Percentiles rank a stretch among this genome's conserved stretches.
These are phyloP conservation scores for Achatina immaculata DNA, from an alignment of 1,140 invertebrate genomes.

Conservation along the genomic window DNA sequence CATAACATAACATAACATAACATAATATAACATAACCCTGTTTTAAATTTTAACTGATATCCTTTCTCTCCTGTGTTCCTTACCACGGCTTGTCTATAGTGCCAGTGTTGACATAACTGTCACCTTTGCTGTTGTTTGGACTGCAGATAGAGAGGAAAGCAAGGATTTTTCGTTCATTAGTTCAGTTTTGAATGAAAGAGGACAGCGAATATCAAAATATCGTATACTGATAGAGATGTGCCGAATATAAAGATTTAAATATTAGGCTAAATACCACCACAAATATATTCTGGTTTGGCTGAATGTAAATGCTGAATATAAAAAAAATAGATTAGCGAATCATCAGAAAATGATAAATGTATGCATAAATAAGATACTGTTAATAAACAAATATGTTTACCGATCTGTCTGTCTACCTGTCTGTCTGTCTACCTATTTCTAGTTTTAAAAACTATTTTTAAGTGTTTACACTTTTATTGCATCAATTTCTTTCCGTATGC, in stretches of 20 bases:
- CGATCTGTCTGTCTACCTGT: no score
- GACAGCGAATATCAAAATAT: background rate
- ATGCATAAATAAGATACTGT: no score
- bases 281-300: background rate
- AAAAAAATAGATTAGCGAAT: background rate
- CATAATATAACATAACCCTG: no score
- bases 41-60: no score
- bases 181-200: background rate
- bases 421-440: no score
- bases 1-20: no score
- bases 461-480: no score
- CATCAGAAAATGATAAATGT: no score
- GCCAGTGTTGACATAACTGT: background rate
- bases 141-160: background rate
- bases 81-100: constrained; percentile 29
- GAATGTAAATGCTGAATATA: background rate
- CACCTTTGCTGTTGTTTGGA: background rate
- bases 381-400: no score
- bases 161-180: background rate
- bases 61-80: background rate
- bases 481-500: no score
- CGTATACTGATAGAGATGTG: background rate
- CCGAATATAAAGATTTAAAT: background rate
- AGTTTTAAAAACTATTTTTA: no score
- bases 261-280: background rate